Evolutionary conservation across 2,113 vertebrate genomes (phyloP), one percentile per base, ranked within the genome.

Genomic region (Chunga burmeisteri): DNA sequence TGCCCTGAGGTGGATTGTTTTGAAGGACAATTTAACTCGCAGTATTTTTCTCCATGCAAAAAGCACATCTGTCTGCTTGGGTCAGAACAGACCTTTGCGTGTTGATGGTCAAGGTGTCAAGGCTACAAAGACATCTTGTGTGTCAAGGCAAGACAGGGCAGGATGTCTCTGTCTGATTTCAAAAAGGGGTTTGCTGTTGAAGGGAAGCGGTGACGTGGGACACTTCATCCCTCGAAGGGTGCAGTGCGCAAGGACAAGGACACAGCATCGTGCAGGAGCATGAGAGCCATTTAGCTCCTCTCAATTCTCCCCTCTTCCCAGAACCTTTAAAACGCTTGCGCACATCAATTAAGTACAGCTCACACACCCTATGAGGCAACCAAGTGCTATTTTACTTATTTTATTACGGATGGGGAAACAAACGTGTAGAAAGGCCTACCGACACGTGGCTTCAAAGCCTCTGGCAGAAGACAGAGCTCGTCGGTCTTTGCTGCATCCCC

Each of bases 371-470:
- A 8, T 96, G 95, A 95, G 44, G 96, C 94, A 96, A 90, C 88
- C 74, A 70, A 75, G 70, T 75, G 47, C 47, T 93, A 74, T 95
- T 97, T 86, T 93, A 94, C 90, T 94, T 96, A 23, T 94, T 97
- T 97, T 95, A 96, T 96, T 96, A 38, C 6, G 6, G 91, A 84
- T 96, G 86, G 82, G 44, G 90, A 96, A 97, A 97, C 83, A 93
- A 92, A 86, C 8, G 5, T 95, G 92, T 94, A 58, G 92, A 94
- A 94, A 92, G 79, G 61, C 56, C 49, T 83, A 47, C 32, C 23
- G 83, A 92, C 96, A 94, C 65, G 27, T 94, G 90, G 82, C 82
- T 84, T 49, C 63, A 74, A 80, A 81, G 75, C 79, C 55, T 83
- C 68, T 55, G 55, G 68, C n/a, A 62, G 50, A 92, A n/a, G 32